A percentile compares a stretch with the other conserved stretches of the same genome.
phyloP scores from a whole-genome alignment of 35 echinoderm and acorn worm species.

The Ophioderma brevispina region DNA sequence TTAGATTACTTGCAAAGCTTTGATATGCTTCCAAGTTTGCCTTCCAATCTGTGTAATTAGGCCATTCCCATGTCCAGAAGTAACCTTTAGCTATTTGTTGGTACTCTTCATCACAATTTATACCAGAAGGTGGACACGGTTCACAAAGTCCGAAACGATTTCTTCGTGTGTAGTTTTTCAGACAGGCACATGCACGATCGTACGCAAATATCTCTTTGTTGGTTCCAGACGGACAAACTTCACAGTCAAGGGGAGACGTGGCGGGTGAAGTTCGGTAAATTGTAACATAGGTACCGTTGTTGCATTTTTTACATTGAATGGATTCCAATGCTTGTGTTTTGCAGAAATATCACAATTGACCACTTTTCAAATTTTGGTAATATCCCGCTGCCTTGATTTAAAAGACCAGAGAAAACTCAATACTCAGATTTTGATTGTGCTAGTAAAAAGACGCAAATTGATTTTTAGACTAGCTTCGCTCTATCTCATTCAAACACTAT shows the following conservation, averaged over 20 bases:
- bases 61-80: conserved; percentile 53
- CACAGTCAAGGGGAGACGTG: conserved; percentile 11
- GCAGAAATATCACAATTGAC: background rate
- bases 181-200: conserved; percentile 55
- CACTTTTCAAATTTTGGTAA: conserved; percentile 54
- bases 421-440: too few relatives aligned
- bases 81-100: conserved; percentile 11
- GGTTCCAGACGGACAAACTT: conserved; percentile 55
- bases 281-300: conserved; percentile 39
- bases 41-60: background rate
- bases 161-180: conserved; percentile 35
- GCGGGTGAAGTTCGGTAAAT: background rate
- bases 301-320: conserved; percentile 44
- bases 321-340: background rate
- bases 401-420: too few relatives aligned
- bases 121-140: conserved; percentile 14
- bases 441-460: too few relatives aligned
- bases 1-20: conserved; percentile 18
- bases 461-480: too few relatives aligned
- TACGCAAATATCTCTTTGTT: conserved; percentile 26
- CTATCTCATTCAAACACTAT: too few relatives aligned
- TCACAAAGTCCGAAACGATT: conserved; percentile 50
- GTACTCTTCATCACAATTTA: conserved; percentile 33
- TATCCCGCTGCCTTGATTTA: conserved; percentile 49
- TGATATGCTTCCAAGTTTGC: conserved; percentile 11